These are phyloP conservation scores for Ophioderma brevispina DNA, from an alignment of 35 echinoderm and acorn worm species.

Conservation along the genomic window DNA sequence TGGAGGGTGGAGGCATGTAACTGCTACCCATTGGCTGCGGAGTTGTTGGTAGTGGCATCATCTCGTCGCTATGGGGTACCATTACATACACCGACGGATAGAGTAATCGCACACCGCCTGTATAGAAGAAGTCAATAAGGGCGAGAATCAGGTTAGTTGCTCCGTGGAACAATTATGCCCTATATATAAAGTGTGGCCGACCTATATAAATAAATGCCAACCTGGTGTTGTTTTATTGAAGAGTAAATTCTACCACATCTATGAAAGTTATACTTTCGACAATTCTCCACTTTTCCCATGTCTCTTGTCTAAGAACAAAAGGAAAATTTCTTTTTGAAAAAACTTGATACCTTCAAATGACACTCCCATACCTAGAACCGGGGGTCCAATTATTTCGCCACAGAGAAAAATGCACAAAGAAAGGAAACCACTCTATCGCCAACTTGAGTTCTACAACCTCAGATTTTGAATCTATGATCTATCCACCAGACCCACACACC, in stretches of 20 bases:
- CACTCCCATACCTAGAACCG: no score
- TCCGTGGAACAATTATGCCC: neutral
- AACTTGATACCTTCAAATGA: neutral
- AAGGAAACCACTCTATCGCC: no score
- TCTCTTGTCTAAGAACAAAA: neutral
- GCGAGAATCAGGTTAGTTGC: neutral
- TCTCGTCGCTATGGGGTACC: constrained; percentile 73
- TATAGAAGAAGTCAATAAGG: neutral
- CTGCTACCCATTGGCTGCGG: constrained; percentile 35
- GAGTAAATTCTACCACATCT: no score
- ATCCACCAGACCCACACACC: no score
- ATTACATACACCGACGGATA: constrained; percentile 87
- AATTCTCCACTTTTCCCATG: no score
- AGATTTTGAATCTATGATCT: no score
- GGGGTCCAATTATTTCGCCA: no score
- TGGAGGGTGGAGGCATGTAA: constrained; percentile 27
- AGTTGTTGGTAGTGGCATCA: constrained; percentile 42
- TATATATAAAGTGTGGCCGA: neutral
- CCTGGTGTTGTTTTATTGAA: no score
- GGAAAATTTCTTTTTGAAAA: neutral
- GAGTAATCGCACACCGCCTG: constrained; percentile 85
- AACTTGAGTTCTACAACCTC: no score
- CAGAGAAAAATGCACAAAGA: no score
- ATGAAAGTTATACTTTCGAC: no score
- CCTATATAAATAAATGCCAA: no score